These are phyloP conservation scores for Grantiella picta DNA, from an alignment of 2,113 vertebrate genomes.

Conservation along the genomic window DNA sequence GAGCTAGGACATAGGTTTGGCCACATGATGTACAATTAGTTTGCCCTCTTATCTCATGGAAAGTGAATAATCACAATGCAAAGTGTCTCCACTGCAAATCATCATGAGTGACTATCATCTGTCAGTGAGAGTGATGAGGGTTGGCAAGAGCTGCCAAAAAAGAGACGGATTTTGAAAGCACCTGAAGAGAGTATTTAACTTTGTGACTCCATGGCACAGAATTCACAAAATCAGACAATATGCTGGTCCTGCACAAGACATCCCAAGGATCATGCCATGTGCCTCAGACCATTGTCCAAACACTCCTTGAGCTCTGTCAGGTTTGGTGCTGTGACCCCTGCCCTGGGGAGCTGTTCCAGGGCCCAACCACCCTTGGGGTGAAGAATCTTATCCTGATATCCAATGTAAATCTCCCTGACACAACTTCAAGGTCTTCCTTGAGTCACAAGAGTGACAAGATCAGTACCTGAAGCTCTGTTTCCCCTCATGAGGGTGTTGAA, in stretches of 20 bases:
- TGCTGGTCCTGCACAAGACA: background rate
- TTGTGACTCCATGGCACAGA: background rate
- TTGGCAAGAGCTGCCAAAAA: background rate
- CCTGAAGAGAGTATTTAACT: background rate
- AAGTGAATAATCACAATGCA: background rate
- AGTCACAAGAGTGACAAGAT: background rate
- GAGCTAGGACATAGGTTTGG: background rate
- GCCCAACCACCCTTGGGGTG: background rate
- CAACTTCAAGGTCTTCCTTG: background rate
- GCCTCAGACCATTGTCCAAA: background rate
- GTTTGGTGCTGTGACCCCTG: background rate
- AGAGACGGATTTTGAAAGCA: background rate
- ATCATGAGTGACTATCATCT: rapidly evolving
- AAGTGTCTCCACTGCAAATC: background rate
- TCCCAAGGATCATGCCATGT: background rate
- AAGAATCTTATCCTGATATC: background rate
- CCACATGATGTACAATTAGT: background rate
- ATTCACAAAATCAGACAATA: background rate
- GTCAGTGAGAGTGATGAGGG: background rate
- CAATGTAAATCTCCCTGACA: background rate
- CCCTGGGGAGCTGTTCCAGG: background rate
- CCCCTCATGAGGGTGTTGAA: background rate
- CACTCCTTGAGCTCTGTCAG: background rate
- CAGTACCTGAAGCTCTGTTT: background rate
- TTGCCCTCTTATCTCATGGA: background rate